Base-by-base conservation (phyloP, 2,113 vertebrate genomes). In the Eleginops maclovinus region DNA sequence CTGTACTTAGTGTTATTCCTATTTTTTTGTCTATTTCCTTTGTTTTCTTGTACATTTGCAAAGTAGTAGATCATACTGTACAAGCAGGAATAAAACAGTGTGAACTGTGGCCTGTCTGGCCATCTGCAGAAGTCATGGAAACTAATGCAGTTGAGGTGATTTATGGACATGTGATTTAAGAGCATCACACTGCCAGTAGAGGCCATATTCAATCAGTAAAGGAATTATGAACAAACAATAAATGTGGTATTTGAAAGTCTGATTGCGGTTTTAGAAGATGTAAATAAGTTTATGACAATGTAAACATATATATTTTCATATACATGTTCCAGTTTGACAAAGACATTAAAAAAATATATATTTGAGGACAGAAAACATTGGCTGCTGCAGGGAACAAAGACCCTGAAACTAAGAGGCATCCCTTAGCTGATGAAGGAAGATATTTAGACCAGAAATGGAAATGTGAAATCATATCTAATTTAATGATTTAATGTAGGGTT, bases 181-280 rank as follows among this genome's bases (percentile, higher is more conserved):
- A 68, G 47, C 15, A 6, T 9, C 7, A 2, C 14, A 28, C 7
- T 50, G 43, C 7, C 15, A 36, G 40, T 17, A 17, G 43, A 63
- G 46, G 46, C 51, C 31, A 47, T n/a, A 81, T 69, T 56, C 51
- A 71, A 82, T 88, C 78, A 73, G 53, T 71, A 49, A 76, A 62
- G 61, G 10, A 26, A n/a, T 36, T 5, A 36, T 36, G 31, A 36
- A 36, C 31, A 36, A 36, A 36, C 31, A 36, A 7, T 36, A 31
- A 14, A 44, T 24, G 2, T 19, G 19, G 9, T 44, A 13, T 7
- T n/a, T n/a, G 16, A 10, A 26, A 12, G 22, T 28, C 26, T 56
- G 21, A 47, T 9, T 56, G 17, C 41, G 16, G 44, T 43, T 21
- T 58, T 8, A 36, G 40, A 55, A n/a, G n/a, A 75, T 54, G 4